A percentile compares a stretch with the other conserved stretches of the same genome.
Evolutionary conservation across 2,888 invertebrate genomes (phyloP).

Genomic region (Diploptera punctata): DNA sequence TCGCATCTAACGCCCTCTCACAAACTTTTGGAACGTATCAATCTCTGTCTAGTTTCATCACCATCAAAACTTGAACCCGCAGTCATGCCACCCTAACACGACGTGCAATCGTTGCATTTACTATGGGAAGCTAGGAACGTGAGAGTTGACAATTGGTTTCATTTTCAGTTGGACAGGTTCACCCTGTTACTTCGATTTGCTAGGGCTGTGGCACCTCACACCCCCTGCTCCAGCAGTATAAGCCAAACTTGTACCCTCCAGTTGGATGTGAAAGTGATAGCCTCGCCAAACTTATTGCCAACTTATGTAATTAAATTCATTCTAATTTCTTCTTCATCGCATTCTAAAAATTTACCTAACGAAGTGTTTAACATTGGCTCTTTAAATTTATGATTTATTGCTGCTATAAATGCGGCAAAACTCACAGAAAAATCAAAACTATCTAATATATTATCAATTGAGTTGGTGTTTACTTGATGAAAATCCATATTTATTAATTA

Average conservation of each 20-base stretch:
- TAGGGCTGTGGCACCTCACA: too few species aligned
- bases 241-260: conserved; percentile 6
- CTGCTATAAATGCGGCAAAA: background rate
- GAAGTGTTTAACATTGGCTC: background rate
- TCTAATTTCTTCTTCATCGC: background rate
- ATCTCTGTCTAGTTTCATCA: conserved; percentile 27
- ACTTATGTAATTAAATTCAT: conserved; percentile 16
- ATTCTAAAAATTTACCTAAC: conserved; percentile 9
- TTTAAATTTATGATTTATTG: background rate
- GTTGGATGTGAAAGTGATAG: background rate
- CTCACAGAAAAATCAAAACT: too few species aligned
- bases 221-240: background rate
- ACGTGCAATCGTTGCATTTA: background rate
- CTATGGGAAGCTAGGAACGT: background rate
- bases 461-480: too few species aligned
- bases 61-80: background rate
- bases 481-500: too few species aligned
- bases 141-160: conserved; percentile 31
- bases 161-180: conserved; percentile 35
- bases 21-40: conserved; percentile 12
- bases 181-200: conserved; percentile 20
- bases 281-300: background rate
- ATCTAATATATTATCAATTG: background rate
- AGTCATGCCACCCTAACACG: background rate
- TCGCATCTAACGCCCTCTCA: background rate